Base-by-base conservation (phyloP, 2,888 invertebrate genomes). In the Tortricodes alternella region DNA sequence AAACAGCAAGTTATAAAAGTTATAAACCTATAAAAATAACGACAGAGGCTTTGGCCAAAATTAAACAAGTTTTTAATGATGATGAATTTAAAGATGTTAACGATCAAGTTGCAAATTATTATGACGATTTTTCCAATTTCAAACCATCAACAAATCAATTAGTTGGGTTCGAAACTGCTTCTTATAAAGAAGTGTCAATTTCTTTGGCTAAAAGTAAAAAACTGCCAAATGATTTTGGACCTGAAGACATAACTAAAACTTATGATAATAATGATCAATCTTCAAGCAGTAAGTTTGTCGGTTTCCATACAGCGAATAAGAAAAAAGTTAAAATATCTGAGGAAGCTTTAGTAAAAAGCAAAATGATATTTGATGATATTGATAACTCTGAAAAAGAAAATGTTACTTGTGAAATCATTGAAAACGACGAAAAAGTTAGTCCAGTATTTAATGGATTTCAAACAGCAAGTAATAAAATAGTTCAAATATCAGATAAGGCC, bases 401-500 rank as follows among this genome's bases (percentile, higher is more conserved):
- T n/a, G n/a, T n/a, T 29, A 11, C 9, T n/a, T 52, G 61, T 6
- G 15, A 35, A 3, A 49, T 9, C 53, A 59, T 15, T 56, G 51
- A 55, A 46, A 21, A 0, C 11, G 27, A 18, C 7, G 16, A 29
- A 2, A 18, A 11, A 15, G 3, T 8, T n/a, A 29, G 2, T 7
- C 11, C 27, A 27, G 29, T 43, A 6, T 60, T 66, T 34, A 7
- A 53, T 46, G 74, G 75, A 15, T 85, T 85, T 57, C 68, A 74
- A 68, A 86, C 81, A 9, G 81, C 82, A 11, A 78, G 65, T 62
- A 83, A 84, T 11, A 78, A 76, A 63, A 55, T 60, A 24, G 69
- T 80, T 27, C 37, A 48, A 18, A 63, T 81, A 38, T 77, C 76
- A 6, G 64, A 71, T 34, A 55, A 65, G 41, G 65, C 75, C 15